phyloP scores from a whole-genome alignment of 2,113 vertebrate species.

The Festucalex cinctus region DNA sequence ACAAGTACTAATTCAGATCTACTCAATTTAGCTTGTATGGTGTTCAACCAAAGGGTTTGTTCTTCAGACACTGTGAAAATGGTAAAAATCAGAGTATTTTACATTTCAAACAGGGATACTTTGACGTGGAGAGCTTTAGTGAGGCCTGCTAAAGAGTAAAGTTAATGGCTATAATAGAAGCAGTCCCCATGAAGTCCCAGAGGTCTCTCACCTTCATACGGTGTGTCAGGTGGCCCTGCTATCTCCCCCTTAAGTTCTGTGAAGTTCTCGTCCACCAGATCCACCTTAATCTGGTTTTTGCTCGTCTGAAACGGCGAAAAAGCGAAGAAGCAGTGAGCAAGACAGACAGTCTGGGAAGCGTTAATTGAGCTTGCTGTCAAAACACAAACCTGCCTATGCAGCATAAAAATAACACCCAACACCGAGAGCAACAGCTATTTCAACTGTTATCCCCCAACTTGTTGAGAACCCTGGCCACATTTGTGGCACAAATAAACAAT shows the following conservation, averaged over 20 bases:
- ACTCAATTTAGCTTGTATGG: no score
- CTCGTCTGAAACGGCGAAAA: conserved; percentile 82
- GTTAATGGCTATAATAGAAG: neutral
- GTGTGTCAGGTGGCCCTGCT: conserved; percentile 97
- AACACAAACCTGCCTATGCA: conserved; percentile 42
- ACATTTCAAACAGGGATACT: neutral
- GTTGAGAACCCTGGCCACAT: conserved; percentile 12
- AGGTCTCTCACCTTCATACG: conserved; percentile 90
- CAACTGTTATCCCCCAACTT: conserved; percentile 42
- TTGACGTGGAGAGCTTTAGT: neutral
- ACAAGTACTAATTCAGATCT: no score
- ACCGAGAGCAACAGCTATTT: conserved; percentile 5
- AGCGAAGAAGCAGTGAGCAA: conserved; percentile 1
- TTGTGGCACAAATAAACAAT: neutral
- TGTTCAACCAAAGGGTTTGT: no score
- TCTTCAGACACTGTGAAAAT: neutral
- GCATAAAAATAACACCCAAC: conserved; percentile 41
- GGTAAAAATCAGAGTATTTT: neutral
- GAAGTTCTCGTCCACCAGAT: conserved; percentile 99
- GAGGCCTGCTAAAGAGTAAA: neutral
- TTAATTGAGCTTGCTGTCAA: conserved; percentile 40
- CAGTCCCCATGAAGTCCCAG: neutral
- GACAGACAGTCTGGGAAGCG: conserved; percentile 9
- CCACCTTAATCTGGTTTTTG: conserved; percentile 99
- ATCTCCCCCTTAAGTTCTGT: conserved; percentile 99